Percentiles rank a stretch among this genome's conserved stretches.
Evolutionary conservation across 2,113 vertebrate species (phyloP).

Genomic region (Psophia crepitans): DNA sequence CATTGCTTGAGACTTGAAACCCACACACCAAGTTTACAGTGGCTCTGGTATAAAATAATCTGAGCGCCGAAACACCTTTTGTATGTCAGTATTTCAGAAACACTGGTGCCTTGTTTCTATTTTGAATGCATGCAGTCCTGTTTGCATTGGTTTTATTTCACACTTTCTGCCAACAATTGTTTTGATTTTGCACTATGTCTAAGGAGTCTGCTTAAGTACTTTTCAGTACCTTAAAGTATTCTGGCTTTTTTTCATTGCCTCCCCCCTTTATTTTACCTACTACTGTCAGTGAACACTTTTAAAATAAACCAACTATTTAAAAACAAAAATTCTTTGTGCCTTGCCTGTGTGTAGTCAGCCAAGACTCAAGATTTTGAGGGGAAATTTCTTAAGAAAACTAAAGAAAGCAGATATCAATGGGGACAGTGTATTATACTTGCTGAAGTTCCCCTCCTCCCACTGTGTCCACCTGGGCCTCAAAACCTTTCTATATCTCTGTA

Average conservation of each 20-base stretch:
- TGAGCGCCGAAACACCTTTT: background rate
- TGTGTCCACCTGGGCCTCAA: background rate
- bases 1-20: background rate
- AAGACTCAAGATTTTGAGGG: constrained; percentile 25
- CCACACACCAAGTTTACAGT: background rate
- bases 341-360: background rate
- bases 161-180: background rate
- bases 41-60: background rate
- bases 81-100: background rate
- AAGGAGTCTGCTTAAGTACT: background rate
- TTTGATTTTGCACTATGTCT: background rate
- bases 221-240: background rate
- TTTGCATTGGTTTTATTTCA: background rate
- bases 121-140: background rate
- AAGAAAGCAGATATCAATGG: background rate
- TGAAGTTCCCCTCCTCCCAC: background rate
- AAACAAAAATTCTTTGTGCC: constrained; percentile 41
- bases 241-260: background rate
- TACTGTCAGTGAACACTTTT: background rate
- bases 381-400: constrained; percentile 38
- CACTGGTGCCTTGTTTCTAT: background rate
- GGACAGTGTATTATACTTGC: background rate
- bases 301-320: constrained; percentile 18
- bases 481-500: background rate
- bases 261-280: background rate